Percentiles rank a stretch among this genome's conserved stretches.
These are phyloP conservation scores for Xyrauchen texanus DNA, from an alignment of 2,113 vertebrate genomes.

Conservation along the genomic window DNA sequence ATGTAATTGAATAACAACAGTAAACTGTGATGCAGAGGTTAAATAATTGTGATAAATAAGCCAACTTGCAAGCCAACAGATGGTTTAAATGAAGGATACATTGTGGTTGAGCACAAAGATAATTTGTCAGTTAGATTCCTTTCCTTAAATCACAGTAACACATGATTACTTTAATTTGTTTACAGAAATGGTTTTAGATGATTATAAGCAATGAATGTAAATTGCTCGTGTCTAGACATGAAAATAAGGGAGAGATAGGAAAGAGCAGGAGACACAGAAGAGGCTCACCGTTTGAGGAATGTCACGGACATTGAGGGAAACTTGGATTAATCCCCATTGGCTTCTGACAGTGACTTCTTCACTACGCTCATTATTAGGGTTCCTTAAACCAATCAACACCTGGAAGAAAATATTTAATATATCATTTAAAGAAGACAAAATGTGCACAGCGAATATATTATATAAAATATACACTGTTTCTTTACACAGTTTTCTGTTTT, in stretches of 20 bases:
- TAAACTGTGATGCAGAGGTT: no score
- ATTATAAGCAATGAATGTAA: not conserved
- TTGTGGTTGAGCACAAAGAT: not conserved
- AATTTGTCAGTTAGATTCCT: not conserved
- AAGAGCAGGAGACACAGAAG: not conserved
- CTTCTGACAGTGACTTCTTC: conserved; percentile 82
- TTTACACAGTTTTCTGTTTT: no score
- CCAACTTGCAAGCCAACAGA: no score
- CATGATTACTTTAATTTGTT: not conserved
- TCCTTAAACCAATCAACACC: conserved; percentile 90
- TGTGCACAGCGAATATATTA: no score
- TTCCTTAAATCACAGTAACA: not conserved
- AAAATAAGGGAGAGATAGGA: not conserved
- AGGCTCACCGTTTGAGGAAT: conserved; percentile 86
- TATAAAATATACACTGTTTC: no score
- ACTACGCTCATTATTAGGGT: conserved; percentile 89
- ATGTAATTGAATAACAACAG: no score
- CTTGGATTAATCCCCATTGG: conserved; percentile 93
- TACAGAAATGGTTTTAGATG: not conserved
- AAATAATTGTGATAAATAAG: no score
- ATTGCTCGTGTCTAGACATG: not conserved
- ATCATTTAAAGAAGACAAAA: no score
- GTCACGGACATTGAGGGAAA: conserved; percentile 87
- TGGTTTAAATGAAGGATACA: not conserved
- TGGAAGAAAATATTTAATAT: conserved; percentile 64